These are phyloP conservation scores for Lasius fuliginosus DNA, from an alignment of 2,888 invertebrate species.

Conservation along the genomic window DNA sequence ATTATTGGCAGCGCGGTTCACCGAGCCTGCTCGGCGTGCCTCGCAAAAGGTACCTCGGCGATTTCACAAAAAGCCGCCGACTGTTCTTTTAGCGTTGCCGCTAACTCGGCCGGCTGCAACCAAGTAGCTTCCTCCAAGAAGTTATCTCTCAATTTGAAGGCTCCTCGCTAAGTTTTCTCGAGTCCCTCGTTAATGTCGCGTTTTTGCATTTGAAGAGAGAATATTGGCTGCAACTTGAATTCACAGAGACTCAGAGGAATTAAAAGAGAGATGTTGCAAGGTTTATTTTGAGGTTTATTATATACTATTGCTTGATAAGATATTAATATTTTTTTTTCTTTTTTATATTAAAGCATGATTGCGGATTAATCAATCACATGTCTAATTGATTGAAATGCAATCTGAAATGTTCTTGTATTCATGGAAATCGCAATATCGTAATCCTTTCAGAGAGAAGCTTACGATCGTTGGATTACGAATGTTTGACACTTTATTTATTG, in stretches of 20 bases:
- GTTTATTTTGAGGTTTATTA: not conserved
- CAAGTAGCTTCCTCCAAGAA: constrained; percentile 43
- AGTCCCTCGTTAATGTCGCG: constrained; percentile 41
- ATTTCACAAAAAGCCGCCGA: constrained; percentile 66
- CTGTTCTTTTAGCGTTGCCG: constrained; percentile 50
- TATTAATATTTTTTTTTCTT: not conserved
- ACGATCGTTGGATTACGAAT: constrained; percentile 33
- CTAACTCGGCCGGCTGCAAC: constrained; percentile 27
- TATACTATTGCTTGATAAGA: not conserved
- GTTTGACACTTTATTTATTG: constrained; percentile 71
- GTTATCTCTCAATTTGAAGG: constrained; percentile 54
- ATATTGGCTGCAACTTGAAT: constrained; percentile 26
- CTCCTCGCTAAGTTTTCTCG: not conserved
- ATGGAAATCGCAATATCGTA: not conserved
- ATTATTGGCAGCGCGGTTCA: constrained; percentile 68
- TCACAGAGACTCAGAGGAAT: constrained; percentile 3
- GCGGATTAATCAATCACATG: not conserved
- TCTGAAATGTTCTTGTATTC: not conserved
- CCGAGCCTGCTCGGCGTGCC: constrained; percentile 37
- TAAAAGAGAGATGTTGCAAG: not conserved
- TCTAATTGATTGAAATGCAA: not conserved
- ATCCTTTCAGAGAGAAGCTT: constrained; percentile 29
- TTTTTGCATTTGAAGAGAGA: not conserved
- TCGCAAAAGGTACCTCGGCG: constrained; percentile 64
- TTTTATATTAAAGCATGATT: not conserved